Conservation (phyloP, 2,888 invertebrate species). For the Habroteleia sp. region DNA sequence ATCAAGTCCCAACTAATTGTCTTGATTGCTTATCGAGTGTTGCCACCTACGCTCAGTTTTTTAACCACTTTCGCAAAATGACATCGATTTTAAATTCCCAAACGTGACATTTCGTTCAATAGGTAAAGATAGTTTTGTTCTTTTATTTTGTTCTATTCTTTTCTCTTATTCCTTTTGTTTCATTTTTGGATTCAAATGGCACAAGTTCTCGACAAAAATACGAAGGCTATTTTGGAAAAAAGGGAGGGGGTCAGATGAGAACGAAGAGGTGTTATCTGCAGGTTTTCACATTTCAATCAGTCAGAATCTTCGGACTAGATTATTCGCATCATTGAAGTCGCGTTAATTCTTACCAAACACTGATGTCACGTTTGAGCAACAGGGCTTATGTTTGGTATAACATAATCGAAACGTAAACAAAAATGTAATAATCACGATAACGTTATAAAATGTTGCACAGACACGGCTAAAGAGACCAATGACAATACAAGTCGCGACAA, state of each 20-base stretch:
- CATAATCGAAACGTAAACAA: conserved; percentile 64
- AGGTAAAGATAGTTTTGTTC: conserved; percentile 40
- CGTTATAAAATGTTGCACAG: conserved; percentile 58
- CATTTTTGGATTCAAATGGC: conserved; percentile 67
- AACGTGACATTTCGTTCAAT: conserved; percentile 66
- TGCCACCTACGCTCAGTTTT: conserved; percentile 48
- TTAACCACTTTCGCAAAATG: conserved; percentile 33
- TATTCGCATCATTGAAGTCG: conserved; percentile 68
- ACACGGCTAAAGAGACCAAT: conserved; percentile 55
- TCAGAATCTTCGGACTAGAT: conserved; percentile 74
- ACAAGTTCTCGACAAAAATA: conserved; percentile 64
- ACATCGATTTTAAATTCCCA: conserved; percentile 63
- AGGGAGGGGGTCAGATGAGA: conserved; percentile 40
- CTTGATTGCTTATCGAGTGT: conserved; percentile 42
- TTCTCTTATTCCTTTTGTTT: conserved; percentile 22
- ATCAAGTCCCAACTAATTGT: conserved; percentile 23
- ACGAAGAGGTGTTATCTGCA: conserved; percentile 49
- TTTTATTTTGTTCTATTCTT: conserved; percentile 14
- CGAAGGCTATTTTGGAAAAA: conserved; percentile 34
- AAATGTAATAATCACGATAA: conserved; percentile 67
- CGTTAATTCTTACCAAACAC: conserved; percentile 68
- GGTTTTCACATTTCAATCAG: conserved; percentile 68
- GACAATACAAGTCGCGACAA: conserved; percentile 29
- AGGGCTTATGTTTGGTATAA: conserved; percentile 69
- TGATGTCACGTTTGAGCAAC: conserved; percentile 70